These are phyloP conservation scores for Pheosia gnoma DNA, from an alignment of 2,888 invertebrate species.

Conservation along the genomic window DNA sequence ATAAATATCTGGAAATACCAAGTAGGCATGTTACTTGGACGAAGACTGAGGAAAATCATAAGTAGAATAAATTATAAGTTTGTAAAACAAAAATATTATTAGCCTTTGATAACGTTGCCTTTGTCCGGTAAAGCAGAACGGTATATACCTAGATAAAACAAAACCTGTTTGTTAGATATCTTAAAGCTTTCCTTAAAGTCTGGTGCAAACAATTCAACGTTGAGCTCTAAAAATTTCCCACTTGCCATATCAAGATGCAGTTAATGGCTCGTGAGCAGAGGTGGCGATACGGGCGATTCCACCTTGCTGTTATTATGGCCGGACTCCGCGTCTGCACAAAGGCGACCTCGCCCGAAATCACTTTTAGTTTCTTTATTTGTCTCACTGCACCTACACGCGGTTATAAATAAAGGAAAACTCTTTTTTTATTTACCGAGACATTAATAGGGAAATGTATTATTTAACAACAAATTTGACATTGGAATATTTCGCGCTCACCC, in stretches of 20 bases:
- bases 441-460: conserved; percentile 27
- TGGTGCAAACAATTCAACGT: conserved; percentile 17
- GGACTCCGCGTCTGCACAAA: conserved; percentile 51
- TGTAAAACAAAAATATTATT: too few relatives aligned
- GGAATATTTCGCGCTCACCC: background rate
- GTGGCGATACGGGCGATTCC: conserved; percentile 31
- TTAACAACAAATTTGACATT: conserved; percentile 18
- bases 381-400: conserved; percentile 53
- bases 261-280: conserved; percentile 22
- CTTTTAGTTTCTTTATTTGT: conserved; percentile 61
- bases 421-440: conserved; percentile 35
- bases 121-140: too few relatives aligned
- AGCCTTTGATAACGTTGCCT: too few relatives aligned
- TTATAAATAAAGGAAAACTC: conserved; percentile 46
- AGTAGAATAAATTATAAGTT: too few relatives aligned
- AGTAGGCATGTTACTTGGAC: too few relatives aligned
- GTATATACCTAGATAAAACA: background rate
- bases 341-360: conserved; percentile 59
- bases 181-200: conserved; percentile 13
- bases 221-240: conserved; percentile 13
- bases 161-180: conserved; percentile 1
- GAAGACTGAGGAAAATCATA: too few relatives aligned
- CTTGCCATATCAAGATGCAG: conserved; percentile 12
- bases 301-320: conserved; percentile 32
- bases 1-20: too few relatives aligned